phyloP scores from a whole-genome alignment of 2,888 invertebrate species.

The Drosophila kokeensis region DNA sequence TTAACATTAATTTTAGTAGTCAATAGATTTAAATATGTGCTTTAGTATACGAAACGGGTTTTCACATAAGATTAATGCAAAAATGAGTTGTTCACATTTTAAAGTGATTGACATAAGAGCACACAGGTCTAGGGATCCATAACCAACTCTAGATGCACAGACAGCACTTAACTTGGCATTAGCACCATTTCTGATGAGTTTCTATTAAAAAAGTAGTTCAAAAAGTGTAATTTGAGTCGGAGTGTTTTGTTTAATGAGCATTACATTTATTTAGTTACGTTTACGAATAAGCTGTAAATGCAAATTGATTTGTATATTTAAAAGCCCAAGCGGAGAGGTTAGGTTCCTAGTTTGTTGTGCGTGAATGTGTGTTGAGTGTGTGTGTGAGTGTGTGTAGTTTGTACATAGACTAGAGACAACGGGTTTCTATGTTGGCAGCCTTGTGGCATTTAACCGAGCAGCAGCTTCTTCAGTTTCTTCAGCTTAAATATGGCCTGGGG shows the following conservation, averaged over 20 bases:
- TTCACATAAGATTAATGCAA: not conserved
- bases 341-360: constrained; percentile 29
- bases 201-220: not conserved
- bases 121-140: not conserved
- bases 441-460: constrained; percentile 73
- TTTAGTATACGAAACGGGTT: not conserved
- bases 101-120: not conserved
- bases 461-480: constrained; percentile 84
- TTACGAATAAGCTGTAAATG: constrained; percentile 33
- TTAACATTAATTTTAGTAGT: not conserved
- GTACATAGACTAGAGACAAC: constrained; percentile 59
- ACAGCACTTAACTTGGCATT: constrained; percentile 12
- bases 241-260: constrained; percentile 15
- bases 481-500: constrained; percentile 83
- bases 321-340: constrained; percentile 22
- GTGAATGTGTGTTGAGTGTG: constrained; percentile 1
- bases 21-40: not conserved
- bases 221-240: constrained; percentile 9
- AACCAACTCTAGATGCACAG: not conserved
- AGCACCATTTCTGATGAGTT: constrained; percentile 20
- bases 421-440: not conserved
- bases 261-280: constrained; percentile 54
- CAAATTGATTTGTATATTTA: constrained; percentile 14
- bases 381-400: constrained; percentile 10
- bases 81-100: constrained; percentile 1